A percentile compares a stretch with the other conserved stretches of the same genome.
These are phyloP conservation scores for Arvicanthis niloticus DNA, from an alignment of 2,113 vertebrate genomes.

Conservation along the genomic window DNA sequence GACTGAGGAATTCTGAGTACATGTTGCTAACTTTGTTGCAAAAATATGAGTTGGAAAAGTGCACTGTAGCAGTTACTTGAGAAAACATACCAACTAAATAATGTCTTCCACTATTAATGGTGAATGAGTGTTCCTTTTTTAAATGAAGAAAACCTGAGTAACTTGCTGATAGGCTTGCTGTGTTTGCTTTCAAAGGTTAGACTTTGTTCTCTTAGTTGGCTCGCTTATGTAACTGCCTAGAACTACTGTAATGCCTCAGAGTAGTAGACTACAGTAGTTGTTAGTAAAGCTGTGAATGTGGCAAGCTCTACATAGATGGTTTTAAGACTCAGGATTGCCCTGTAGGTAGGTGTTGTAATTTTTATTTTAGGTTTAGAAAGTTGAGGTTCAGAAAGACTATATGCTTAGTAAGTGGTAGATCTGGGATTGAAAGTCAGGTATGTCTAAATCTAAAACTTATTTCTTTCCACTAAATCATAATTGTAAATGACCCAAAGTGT, in stretches of 20 bases:
- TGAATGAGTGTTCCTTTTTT: conserved; percentile 49
- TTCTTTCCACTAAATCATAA: background rate
- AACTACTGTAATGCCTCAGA: background rate
- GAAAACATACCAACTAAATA: conserved; percentile 14
- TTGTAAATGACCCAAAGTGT: conserved; percentile 39
- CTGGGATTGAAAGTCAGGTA: conserved; percentile 62
- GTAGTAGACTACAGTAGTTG: background rate
- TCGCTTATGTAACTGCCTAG: background rate
- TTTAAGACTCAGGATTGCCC: conserved; percentile 50
- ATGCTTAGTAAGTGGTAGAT: conserved; percentile 44
- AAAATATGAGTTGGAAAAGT: conserved; percentile 51
- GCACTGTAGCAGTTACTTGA: conserved; percentile 37
- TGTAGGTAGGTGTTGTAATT: conserved; percentile 65
- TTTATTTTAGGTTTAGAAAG: conserved; percentile 68
- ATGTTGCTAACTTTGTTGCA: background rate
- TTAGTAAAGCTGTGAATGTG: background rate
- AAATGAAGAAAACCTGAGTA: background rate
- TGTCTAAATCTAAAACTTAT: conserved; percentile 63
- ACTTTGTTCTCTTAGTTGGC: conserved; percentile 40
- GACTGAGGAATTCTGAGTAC: conserved; percentile 18
- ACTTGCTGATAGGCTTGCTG: background rate
- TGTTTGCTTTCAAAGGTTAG: background rate
- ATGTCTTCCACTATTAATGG: background rate
- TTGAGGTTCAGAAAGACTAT: conserved; percentile 53
- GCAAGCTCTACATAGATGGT: conserved; percentile 3